phyloP scores from a whole-genome alignment of 2,888 invertebrate species.

The Schizaphis graminum region DNA sequence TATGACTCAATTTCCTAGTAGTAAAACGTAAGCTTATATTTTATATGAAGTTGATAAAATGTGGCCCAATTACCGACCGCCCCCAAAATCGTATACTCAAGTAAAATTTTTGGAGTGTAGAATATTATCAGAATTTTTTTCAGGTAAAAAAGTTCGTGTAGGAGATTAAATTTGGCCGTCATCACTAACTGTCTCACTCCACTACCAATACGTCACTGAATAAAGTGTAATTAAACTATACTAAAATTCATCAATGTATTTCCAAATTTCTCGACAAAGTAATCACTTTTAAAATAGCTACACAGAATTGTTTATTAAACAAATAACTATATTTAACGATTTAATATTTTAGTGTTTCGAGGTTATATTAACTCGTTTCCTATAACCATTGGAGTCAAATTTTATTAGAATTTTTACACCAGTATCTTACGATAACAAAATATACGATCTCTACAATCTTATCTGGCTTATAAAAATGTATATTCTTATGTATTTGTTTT shows the following conservation, averaged over 20 bases:
- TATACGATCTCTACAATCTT: not conserved
- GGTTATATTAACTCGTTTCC: not conserved
- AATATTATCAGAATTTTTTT: too few species aligned
- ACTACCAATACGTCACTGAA: not conserved
- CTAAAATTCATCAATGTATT: too few species aligned
- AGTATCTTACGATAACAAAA: not conserved
- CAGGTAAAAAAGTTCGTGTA: too few species aligned
- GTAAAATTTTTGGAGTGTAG: too few species aligned
- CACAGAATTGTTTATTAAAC: not conserved
- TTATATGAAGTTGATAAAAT: too few species aligned
- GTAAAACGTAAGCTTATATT: too few species aligned
- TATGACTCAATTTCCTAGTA: too few species aligned
- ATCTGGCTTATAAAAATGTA: not conserved
- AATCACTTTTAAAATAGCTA: not conserved
- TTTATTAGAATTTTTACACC: not conserved
- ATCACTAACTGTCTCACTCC: too few species aligned
- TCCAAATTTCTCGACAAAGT: not conserved
- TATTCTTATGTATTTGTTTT: not conserved
- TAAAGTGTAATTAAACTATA: not conserved
- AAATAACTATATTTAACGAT: not conserved
- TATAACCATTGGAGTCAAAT: not conserved
- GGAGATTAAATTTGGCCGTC: too few species aligned
- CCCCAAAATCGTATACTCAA: too few species aligned
- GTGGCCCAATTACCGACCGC: too few species aligned
- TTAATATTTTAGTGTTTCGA: not conserved